A percentile compares a stretch with the other conserved stretches of the same genome.
Conservation (phyloP, 2,888 invertebrate species). For the Malthinus flaveolus region DNA sequence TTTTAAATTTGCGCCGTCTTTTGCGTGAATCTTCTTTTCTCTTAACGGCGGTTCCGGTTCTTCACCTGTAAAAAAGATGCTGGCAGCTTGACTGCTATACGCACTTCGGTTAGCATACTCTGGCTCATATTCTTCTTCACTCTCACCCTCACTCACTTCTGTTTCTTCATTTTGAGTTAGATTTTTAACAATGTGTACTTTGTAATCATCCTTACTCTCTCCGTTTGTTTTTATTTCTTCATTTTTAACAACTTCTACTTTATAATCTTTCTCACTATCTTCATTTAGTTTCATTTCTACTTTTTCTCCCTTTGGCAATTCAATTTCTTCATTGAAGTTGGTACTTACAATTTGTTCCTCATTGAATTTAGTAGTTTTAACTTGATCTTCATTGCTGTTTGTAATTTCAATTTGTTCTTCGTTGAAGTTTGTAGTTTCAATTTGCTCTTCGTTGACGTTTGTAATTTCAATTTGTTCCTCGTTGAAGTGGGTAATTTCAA, state of each 20-base stretch:
- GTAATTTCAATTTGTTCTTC: not conserved
- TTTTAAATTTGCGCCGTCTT: conserved; percentile 34
- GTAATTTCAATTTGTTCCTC: too few species aligned
- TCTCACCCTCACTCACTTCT: conserved; percentile 7
- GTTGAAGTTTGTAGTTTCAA: not conserved
- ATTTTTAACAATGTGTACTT: conserved; percentile 2
- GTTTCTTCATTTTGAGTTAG: conserved; percentile 1
- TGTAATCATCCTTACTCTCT: conserved; percentile 1
- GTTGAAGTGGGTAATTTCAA: not conserved
- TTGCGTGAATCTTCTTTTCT: conserved; percentile 34
- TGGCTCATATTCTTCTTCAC: not conserved
- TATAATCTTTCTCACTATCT: too few species aligned
- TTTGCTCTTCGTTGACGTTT: too few species aligned
- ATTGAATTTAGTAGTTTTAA: not conserved
- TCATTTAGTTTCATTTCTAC: too few species aligned
- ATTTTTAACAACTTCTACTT: not conserved
- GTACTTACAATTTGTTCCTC: not conserved
- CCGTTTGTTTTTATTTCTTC: not conserved
- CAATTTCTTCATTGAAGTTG: not conserved
- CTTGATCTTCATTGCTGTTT: not conserved
- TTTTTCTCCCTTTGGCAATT: not conserved
- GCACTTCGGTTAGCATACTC: conserved; percentile 6
- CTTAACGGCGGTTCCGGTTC: conserved; percentile 29
- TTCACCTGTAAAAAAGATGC: conserved; percentile 48
- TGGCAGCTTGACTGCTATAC: conserved; percentile 48